Conservation (phyloP, 2,113 vertebrate genomes). For the Acrocephalus kingi region DNA sequence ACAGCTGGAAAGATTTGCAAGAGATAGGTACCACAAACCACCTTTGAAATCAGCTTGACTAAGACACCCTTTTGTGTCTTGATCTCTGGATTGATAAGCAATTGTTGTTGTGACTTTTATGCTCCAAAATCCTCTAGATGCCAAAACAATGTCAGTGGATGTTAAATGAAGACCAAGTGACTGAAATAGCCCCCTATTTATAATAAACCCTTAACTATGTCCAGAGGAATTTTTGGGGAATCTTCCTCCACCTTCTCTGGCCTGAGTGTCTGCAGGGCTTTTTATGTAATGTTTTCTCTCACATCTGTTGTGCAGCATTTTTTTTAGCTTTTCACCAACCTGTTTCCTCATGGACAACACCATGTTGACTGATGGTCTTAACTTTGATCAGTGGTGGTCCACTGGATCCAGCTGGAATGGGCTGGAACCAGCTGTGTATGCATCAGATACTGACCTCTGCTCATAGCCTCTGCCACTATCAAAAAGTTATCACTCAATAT, state of each 20-base stretch:
- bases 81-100: not conserved
- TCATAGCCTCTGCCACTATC: not conserved
- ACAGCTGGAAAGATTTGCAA: not conserved
- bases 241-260: not conserved
- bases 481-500: not conserved
- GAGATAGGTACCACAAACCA: not conserved
- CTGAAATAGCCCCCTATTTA: not conserved
- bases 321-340: not conserved
- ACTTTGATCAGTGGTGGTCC: not conserved
- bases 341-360: fast-evolving
- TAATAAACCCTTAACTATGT: not conserved
- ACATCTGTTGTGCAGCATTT: not conserved
- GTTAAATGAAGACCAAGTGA: not conserved
- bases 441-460: not conserved
- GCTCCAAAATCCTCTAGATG: not conserved
- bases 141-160: not conserved
- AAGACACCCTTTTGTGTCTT: not conserved
- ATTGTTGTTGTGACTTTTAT: not conserved
- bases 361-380: not conserved
- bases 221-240: not conserved
- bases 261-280: not conserved
- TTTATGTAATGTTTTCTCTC: not conserved
- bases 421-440: not conserved
- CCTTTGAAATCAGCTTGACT: not conserved
- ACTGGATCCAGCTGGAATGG: not conserved